Base-by-base conservation (phyloP, 1,140 invertebrate species). In the Dendroctonus ponderosae region DNA sequence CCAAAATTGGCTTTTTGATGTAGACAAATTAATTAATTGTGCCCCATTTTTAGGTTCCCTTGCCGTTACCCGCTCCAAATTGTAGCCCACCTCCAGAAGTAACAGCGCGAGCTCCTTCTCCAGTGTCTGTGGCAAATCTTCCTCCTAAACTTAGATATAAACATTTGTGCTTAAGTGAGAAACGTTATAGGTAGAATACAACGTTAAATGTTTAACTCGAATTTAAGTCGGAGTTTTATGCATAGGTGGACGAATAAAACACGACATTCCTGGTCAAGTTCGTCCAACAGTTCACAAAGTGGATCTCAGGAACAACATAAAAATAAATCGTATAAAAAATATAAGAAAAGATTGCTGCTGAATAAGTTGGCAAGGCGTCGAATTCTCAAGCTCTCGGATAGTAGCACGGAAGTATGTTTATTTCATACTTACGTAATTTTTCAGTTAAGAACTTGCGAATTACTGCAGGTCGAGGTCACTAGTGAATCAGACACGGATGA, bases 81-180 rank as follows among this genome's bases (percentile, higher is more conserved):
- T 6, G 39, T n/a, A 52, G 53, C n/a, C 15, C 48, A 37, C 46
- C 15, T 38, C 40, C 26, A 15, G 26, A 9, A 44, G 38, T n/a
- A 49, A 12, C 8, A 7, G 8, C 59, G 15, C 14, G 7, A 5
- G 11, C 15, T 2, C 38, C 58, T 46, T 38, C 46, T 0, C 41
- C 53, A 43, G 40, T 39, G 3, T n/a, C 54, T 11, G 9, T 39
- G 4, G 54, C 62, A 4, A 62, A 58, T 49, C 52, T 76, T 12
- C 74, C 74, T n/a, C 52, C 72, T 6, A 76, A 76, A 70, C 50
- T 76, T 5, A 38, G 74, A 41, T 58, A 75, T 14, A 76, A 76
- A 61, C 69, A 71, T 26, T 68, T 69, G 48, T 62, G 40, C 26
- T 42, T 69, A 46, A 66, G 69, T 44, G 67, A 68, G 7, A 72